These are phyloP conservation scores for Leptobrachium leishanense DNA, from an alignment of 2,113 vertebrate species.

Conservation along the genomic window DNA sequence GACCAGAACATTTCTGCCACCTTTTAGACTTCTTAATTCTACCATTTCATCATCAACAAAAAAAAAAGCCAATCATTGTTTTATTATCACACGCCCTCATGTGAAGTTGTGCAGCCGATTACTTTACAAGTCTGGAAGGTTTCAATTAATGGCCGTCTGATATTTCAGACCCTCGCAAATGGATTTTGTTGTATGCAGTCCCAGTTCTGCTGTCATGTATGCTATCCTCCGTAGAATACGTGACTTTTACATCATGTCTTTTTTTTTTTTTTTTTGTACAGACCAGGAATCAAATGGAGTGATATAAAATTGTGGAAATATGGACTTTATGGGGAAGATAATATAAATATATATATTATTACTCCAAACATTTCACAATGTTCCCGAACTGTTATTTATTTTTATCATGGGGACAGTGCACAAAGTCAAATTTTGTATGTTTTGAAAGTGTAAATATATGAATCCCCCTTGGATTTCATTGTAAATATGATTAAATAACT, in stretches of 20 bases:
- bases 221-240: too few relatives aligned
- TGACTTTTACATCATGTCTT: too few relatives aligned
- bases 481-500: not conserved
- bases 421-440: not conserved
- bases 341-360: not conserved
- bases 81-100: not conserved
- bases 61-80: not conserved
- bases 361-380: not conserved
- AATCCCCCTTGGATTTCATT: not conserved
- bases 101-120: not conserved
- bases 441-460: conserved; percentile 1
- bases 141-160: not conserved
- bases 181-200: not conserved
- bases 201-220: not conserved
- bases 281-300: not conserved
- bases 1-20: not conserved
- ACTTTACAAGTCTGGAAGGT: not conserved
- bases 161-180: conserved; percentile 7
- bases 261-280: not conserved
- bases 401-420: not conserved
- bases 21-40: not conserved
- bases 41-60: conserved; percentile 10
- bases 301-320: not conserved
- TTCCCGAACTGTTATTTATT: not conserved
- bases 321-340: not conserved